Evolutionary conservation across 30 jellyfish, hydroid and myxozoan species (phyloP), one percentile per base, ranked within the genome.

Genomic region (Rhopilema esculentum): DNA sequence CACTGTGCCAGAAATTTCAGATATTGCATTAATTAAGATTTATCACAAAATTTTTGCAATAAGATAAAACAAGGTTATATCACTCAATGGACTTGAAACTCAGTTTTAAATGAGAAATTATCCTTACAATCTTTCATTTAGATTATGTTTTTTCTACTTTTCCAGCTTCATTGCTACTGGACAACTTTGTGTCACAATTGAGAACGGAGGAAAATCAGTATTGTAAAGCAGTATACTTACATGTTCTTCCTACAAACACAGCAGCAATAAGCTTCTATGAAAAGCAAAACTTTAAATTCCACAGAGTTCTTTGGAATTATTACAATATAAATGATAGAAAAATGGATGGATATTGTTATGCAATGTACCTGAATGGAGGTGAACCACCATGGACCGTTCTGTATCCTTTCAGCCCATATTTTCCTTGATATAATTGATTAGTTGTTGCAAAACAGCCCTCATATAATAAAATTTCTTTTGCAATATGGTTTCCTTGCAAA

Each of bases 151-250:
- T n/a, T n/a, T n/a, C 25, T 72, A 49, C 27, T 62, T 16, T 79
- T 86, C 70, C 69, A 96, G 99, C 97, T 16, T 86, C 99, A 4
- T 62, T 91, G 12, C 84, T 96, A 27, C 91, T 96, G 87, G 93
- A 91, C 32, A 84, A 94, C 29, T 96, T 96, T 81, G 73, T 96
- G 49, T 81, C 97, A 23, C 95, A 84, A 49, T 67, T 96, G 28
- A 85, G 75, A 28, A 27, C 91, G n/a, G 89, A 64, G 25, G 97
- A 87, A 25, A 63, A 72, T 49, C 77, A 73, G 8, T 19, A 18
- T 9, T 96, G 99, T 66, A 96, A 96, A 87, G 98, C 97, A 23
- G 99, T 96, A 1, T 96, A 91, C 66, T 88, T 96, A 20, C 99
- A 96, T 75, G 99, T 96, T 30, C 91, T 96, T 25, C 80, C 99